Base-by-base conservation (phyloP, 2,888 invertebrate genomes). In the Apamea monoglypha region DNA sequence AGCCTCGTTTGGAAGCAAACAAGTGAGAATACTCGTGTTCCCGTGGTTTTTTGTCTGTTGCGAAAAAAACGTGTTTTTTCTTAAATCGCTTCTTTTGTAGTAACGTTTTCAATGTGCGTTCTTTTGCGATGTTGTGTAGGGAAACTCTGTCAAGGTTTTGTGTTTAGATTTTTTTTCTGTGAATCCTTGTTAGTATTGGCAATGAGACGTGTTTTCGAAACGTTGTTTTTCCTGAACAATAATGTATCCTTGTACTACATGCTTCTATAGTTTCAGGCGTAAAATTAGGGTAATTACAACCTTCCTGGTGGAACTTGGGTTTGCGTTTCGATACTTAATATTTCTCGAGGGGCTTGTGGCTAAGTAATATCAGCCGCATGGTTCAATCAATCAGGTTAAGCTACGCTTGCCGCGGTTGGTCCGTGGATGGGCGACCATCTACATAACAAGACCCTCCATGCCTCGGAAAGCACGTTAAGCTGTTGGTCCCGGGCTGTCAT, bases 1-100 rank as follows among this genome's bases (percentile, higher is more conserved):
- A 85, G 80, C 76, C 82, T 88, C 88, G 88, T 88, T 88, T 88
- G 68, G 56, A 73, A 74, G 76, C 77, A 74, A 87, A 85, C 85
- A 87, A 88, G 87, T 85, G 80, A 72, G 76, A 78, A 83, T 74
- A 82, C 88, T 85, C 80, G 78, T 80, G 81, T 68, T 73, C 40
- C 18, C n/a, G 66, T 78, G 70, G 73, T 74, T 84, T 74, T 77
- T 82, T 69, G 75, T n/a, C 76, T 70, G 61, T 67, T 70, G 77
- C 47, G 56, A 69, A 76, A 83, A 81, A 70, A 71, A 64, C 10
- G 25, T 29, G 7, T 82, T 80, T 80, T 79, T 84, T 78, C 79
- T 81, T 74, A 72, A 83, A 84, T 70, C 76, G 68, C 21, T 85
- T 75, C 75, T 79, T 86, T 87, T 82, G 74, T 74, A 66, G 29